Evolutionary conservation across 2,113 vertebrate species (phyloP).

Genomic region (Oceanodroma tethys): DNA sequence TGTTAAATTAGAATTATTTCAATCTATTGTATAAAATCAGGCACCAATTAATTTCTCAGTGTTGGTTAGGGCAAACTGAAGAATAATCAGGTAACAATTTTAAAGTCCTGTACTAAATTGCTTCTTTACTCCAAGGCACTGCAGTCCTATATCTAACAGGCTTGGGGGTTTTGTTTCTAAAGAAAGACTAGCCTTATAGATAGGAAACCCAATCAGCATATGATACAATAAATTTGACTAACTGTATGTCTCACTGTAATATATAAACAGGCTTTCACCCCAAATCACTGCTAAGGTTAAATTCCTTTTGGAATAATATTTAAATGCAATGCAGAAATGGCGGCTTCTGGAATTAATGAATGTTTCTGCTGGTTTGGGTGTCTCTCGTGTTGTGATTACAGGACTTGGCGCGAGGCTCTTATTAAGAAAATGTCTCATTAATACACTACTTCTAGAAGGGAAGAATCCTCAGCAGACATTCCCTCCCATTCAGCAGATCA

Average conservation of each 20-base stretch:
- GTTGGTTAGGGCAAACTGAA: conserved; percentile 18
- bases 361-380: conserved; percentile 30
- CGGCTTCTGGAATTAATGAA: conserved; percentile 56
- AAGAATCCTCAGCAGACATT: conserved; percentile 40
- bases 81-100: conserved; percentile 26
- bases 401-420: background rate
- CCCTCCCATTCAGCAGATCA: conserved; percentile 26
- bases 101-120: background rate
- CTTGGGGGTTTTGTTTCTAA: background rate
- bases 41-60: conserved; percentile 24
- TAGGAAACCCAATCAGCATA: background rate
- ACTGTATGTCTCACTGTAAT: conserved; percentile 4
- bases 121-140: background rate
- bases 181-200: background rate
- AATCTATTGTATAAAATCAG: conserved; percentile 20
- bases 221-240: conserved; percentile 9
- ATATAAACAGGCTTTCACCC: background rate
- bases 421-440: conserved; percentile 64
- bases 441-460: conserved; percentile 8
- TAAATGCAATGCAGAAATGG: conserved; percentile 53
- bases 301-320: conserved; percentile 24
- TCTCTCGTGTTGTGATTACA: conserved; percentile 38
- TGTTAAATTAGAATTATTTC: conserved; percentile 65
- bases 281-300: conserved; percentile 42
- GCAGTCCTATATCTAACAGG: background rate